Base-by-base conservation (phyloP, 92 coral and sea anemone species). In the Ricordea florida region DNA sequence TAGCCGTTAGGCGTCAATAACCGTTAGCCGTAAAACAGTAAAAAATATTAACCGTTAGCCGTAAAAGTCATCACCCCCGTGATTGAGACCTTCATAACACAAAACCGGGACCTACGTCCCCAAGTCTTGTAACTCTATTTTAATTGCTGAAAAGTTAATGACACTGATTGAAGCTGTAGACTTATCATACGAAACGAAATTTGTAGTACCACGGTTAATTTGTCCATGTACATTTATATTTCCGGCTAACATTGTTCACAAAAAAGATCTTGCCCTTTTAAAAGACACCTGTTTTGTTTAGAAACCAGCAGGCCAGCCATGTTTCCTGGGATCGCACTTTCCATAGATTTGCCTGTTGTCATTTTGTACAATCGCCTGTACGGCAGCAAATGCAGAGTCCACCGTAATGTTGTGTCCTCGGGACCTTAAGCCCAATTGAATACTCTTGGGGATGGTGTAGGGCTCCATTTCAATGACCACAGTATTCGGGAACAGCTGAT, bases 321-420 rank as follows among this genome's bases (percentile, higher is more conserved):
- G 72, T 32, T 93, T 93, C 44, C 96, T 88, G 13, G 98, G 98
- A 57, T 90, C 98, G 22, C 88, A 76, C 78, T 89, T 89, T 2
- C 93, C 98, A 27, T 71, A 89, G 66, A 93, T 79, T 20, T 72
- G 63, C 13, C 88, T 90, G 57, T 78, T 75, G 6, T 30, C 33
- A 23, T 80, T 87, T 66, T 58, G 65, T 17, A 81, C 69, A 7
- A 93, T 57, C 20, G 97, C 93, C 70, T 93, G 98, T 25, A 91
- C 97, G 4, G 82, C 89, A 13, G 93, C 88, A 34, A 32, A 76
- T 2, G 14, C 79, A 36, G 33, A 20, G 0, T 6, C 15, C 9
- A 37, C 75, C 24, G 48, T 38, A 35, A 90, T 49, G 22, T 26
- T 10, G 58, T 93, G 98, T 31, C 92, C 87, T 24, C 85, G 79